Base-by-base conservation (phyloP, 2,113 vertebrate genomes). In the Cnemophilus loriae region DNA sequence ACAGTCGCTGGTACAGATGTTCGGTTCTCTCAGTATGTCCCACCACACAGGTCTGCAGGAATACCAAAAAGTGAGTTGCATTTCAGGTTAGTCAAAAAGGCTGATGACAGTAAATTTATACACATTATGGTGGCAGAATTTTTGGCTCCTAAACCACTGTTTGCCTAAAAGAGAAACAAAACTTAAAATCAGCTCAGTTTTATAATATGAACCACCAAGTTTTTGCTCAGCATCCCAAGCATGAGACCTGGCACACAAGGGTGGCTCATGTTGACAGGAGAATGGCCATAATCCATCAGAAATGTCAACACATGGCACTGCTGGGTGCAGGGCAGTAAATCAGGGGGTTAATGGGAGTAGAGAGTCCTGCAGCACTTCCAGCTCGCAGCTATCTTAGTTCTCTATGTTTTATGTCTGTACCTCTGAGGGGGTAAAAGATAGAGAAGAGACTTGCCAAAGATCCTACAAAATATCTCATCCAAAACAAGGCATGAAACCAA, bases 161-260 rank as follows among this genome's bases (percentile, higher is more conserved):
- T 80, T 3, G 1, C 24, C 37, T 73, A 57, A 75, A 83, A 28
- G 39, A 75, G 11, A 21, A 42, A 33, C 20, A 79, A 74, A 87
- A 37, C 44, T 3, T n/a, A 65, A 73, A 9, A 14, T 21, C 49
- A 65, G 12, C 22, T 73, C 30, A 55, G 55, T 30, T 53, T 50
- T 71, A 47, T 52, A 52, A 39, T 23, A 70, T 3, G 12, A 84
- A 63, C 12, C 7, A 22, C 16, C 4, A 27, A 22, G 35, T 15
- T 81, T 65, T 32, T 89, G 42, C 42, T 87, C 52, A 81, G 59
- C 68, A 50, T 6, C 23, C 30, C 1, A 4, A 65, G 26, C 53
- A 55, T 0, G 0, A 93, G 79, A 55, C 26, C 16, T 1, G 4
- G n/a, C 55, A 86, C 41, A 28, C 0, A 2, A 4, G 7, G 44